Conservation (phyloP, 2,113 vertebrate species). For the Actinemys pallida region DNA sequence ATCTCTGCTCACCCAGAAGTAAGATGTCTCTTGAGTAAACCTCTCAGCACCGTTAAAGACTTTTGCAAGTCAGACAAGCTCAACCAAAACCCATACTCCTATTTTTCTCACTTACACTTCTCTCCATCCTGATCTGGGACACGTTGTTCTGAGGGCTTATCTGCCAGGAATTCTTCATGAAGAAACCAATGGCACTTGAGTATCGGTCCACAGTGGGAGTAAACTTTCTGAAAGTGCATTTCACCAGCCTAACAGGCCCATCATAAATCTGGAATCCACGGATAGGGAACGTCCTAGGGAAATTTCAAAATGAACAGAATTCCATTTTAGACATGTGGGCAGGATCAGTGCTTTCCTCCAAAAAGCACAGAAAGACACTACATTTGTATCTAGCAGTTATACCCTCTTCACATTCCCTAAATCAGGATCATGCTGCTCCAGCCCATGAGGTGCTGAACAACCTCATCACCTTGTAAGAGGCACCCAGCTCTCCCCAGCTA, state of each 20-base stretch:
- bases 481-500: not conserved
- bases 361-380: not conserved
- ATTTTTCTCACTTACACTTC: conserved; percentile 55
- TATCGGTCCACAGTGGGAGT: conserved; percentile 43
- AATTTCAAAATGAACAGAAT: not conserved
- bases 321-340: not conserved
- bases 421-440: not conserved
- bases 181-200: conserved; percentile 70
- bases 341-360: not conserved
- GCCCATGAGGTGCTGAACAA: not conserved
- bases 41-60: not conserved
- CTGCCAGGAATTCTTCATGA: conserved; percentile 71
- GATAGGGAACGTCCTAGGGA: conserved; percentile 62
- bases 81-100: not conserved
- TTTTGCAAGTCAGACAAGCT: not conserved
- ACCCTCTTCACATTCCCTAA: not conserved
- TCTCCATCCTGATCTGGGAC: conserved; percentile 66
- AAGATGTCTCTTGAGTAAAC: not conserved
- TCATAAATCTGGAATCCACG: conserved; percentile 75
- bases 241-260: conserved; percentile 61
- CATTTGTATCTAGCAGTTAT: not conserved
- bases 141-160: conserved; percentile 73
- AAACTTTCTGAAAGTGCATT: conserved; percentile 72
- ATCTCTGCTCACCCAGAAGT: not conserved
- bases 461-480: not conserved